Evolutionary conservation across 2,797 vertebrate species (phyloP), one percentile per base, ranked within the genome.

Genomic region (Lithobates sylvaticus): DNA sequence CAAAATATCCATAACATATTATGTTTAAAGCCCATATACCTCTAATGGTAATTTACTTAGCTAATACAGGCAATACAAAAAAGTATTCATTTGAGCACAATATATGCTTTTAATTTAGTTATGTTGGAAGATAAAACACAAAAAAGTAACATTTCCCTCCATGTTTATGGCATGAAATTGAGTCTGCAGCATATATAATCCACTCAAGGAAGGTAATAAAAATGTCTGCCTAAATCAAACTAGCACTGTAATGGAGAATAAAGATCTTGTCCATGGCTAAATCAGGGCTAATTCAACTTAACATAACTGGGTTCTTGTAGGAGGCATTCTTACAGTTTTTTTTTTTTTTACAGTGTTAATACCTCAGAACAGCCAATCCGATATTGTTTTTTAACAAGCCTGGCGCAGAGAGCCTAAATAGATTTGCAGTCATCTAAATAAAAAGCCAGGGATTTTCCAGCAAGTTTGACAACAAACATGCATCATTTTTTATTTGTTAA

Each of bases 61-160:
- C 68, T 78, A 78, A 78, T 78, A 78, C 27, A 65, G 64, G 64
- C 77, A 68, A 68, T 47, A 16, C 39, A 68, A 44, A 54, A 64
- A 78, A 68, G 64, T 78, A 78, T 78, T 78, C 77, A 78, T 68
- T 78, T 44, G 61, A 78, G 77, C 64, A 47, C 77, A 68, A 78
- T 78, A 78, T 68, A 78, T 78, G 77, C 34, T 78, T 78, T 78
- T 68, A 78, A 68, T 78, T 78, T 78, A 21, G 61, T 78, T 78
- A 78, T 21, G 26, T 32, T 68, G 26, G 64, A 68, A 68, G 77
- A 78, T 29, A 39, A 34, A 64, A 36, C 16, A 61, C 54, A 65
- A 78, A 78, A 54, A 67, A 39, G 39, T 78, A 78, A 44, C 36
- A 47, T 47, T 78, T 68, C 36, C 64, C 2, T 68, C 64, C 67